phyloP scores from a whole-genome alignment of 2,797 vertebrate species.

The Sylvia borin region DNA sequence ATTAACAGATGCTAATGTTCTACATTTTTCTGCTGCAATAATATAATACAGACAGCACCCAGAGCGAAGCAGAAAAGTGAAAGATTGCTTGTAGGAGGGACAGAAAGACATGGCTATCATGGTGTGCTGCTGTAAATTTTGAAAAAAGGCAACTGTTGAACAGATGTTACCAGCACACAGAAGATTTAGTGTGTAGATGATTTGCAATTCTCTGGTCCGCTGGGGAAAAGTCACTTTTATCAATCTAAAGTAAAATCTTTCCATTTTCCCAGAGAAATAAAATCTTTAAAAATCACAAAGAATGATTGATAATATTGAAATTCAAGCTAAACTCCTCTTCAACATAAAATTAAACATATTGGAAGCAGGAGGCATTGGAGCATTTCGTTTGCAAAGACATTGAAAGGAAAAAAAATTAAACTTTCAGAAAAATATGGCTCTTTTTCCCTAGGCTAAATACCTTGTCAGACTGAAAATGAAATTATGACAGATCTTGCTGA shows the following conservation, averaged over 20 bases:
- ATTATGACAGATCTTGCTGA: neutral
- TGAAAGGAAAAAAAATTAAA: neutral
- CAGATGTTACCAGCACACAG: neutral
- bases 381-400: neutral
- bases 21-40: conserved; percentile 5
- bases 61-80: neutral
- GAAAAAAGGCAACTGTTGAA: neutral
- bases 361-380: neutral
- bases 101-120: neutral
- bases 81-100: neutral
- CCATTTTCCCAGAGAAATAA: neutral
- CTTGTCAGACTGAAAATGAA: neutral
- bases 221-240: neutral
- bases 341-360: neutral
- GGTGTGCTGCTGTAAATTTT: neutral
- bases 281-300: neutral
- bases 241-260: neutral
- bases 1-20: conserved; percentile 51
- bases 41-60: neutral
- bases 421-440: neutral
- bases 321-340: neutral
- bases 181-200: neutral
- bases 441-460: neutral
- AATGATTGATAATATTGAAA: neutral
- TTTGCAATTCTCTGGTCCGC: neutral